Conservation (phyloP, 2,113 vertebrate species). For the Phainopepla nitens region DNA sequence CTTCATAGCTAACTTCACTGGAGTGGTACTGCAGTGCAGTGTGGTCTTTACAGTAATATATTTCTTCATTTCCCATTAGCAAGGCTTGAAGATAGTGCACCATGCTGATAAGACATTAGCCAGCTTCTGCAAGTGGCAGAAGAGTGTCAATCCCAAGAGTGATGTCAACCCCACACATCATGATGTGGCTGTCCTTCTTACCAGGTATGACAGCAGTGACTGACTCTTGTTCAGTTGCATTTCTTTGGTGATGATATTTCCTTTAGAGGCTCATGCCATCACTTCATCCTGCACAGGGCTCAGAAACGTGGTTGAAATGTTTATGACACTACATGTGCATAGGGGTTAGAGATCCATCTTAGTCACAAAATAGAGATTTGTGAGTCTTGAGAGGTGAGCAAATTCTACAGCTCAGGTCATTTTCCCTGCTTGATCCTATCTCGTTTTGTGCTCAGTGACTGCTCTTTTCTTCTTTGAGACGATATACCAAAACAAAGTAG, state of each 20-base stretch:
- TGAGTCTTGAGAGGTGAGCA: not conserved
- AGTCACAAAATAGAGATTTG: not conserved
- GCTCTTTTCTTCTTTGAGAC: not conserved
- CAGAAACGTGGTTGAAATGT: not conserved
- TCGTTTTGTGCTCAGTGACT: not conserved
- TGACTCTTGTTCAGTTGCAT: not conserved
- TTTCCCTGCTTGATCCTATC: not conserved
- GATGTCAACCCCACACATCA: conserved; percentile 94
- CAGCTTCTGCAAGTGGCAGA: conserved; percentile 99
- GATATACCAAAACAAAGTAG: not conserved
- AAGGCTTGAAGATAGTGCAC: conserved; percentile 92
- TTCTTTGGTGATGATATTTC: not conserved
- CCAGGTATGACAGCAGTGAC: conserved; percentile 73
- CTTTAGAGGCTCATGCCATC: not conserved
- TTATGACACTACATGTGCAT: not conserved
- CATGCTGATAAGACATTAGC: conserved; percentile 91
- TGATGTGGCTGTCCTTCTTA: conserved; percentile 90
- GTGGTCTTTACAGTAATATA: not conserved
- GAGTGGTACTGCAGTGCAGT: not conserved
- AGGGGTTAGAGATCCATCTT: not conserved
- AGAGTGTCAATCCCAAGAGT: conserved; percentile 92
- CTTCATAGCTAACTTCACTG: not conserved
- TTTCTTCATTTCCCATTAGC: conserved; percentile 59
- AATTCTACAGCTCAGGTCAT: not conserved
- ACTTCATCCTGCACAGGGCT: not conserved